These are phyloP conservation scores for Phyllotreta striolata DNA, from an alignment of 2,888 invertebrate species.

Conservation along the genomic window DNA sequence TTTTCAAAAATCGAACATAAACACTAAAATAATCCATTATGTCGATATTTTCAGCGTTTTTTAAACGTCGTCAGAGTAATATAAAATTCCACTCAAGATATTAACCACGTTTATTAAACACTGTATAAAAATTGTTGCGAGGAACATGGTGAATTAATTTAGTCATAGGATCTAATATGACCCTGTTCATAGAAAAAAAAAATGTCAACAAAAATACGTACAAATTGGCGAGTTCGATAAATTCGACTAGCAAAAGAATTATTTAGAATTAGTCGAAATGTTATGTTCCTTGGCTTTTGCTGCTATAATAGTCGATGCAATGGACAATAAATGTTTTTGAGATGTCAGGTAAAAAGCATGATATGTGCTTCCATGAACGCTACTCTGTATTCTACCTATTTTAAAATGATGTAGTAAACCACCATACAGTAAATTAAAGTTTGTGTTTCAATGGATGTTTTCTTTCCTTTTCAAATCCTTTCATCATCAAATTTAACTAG, in stretches of 20 bases:
- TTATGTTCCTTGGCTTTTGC: conserved; percentile 58
- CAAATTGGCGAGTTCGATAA: conserved; percentile 34
- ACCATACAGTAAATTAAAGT: conserved; percentile 48
- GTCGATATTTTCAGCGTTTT: too few species aligned
- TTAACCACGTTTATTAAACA: too few species aligned
- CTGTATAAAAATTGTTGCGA: too few species aligned
- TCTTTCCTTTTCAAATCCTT: background rate
- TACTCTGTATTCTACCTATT: conserved; percentile 57
- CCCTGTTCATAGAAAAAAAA: conserved; percentile 23
- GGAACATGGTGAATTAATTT: too few species aligned
- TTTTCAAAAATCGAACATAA: too few species aligned
- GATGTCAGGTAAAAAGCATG: conserved; percentile 55
- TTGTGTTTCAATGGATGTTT: conserved; percentile 37
- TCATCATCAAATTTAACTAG: too few species aligned
- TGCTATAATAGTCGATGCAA: conserved; percentile 51
- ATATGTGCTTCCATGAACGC: conserved; percentile 60
- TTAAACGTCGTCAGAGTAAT: too few species aligned
- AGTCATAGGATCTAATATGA: conserved; percentile 1
- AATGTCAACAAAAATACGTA: conserved; percentile 30
- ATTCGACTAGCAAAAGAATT: conserved; percentile 41
- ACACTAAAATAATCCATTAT: too few species aligned
- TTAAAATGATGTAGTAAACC: conserved; percentile 55
- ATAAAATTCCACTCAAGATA: too few species aligned
- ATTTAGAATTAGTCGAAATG: conserved; percentile 43
- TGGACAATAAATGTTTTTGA: conserved; percentile 49